Percentiles rank a stretch among this genome's conserved stretches.
phyloP scores from a whole-genome alignment of 2,113 vertebrate species.

The Peromyscus leucopus region DNA sequence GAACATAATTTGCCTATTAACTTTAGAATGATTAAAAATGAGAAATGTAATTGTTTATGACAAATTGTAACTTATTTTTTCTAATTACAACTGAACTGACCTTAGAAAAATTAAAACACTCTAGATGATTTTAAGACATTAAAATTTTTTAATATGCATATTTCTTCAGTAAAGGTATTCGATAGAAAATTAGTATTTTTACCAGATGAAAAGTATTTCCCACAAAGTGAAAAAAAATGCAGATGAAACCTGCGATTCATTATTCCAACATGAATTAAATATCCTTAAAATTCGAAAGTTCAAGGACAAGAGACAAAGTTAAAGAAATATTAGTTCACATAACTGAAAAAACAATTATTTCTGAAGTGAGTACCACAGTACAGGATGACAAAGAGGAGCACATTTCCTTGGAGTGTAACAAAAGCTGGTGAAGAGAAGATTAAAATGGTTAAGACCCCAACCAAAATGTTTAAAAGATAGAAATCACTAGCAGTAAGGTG shows the following conservation, averaged over 20 bases:
- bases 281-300: not conserved
- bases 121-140: not conserved
- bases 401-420: not conserved
- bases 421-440: not conserved
- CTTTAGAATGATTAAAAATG: slow-evolving; percentile 7
- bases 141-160: not conserved
- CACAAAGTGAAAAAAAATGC: not conserved
- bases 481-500: not conserved
- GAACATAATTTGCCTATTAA: slow-evolving; percentile 23
- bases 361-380: not conserved
- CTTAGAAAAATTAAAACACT: not conserved
- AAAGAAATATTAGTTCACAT: not conserved
- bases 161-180: slow-evolving; percentile 37
- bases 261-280: not conserved
- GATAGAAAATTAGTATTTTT: slow-evolving; percentile 18
- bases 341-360: slow-evolving; percentile 17
- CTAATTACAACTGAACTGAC: not conserved
- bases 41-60: not conserved
- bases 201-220: not conserved
- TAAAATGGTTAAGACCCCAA: not conserved
- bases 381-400: not conserved
- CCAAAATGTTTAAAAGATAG: not conserved
- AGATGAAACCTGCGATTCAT: not conserved
- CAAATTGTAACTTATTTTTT: slow-evolving; percentile 37
- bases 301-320: not conserved